Evolutionary conservation across 2,113 vertebrate species (phyloP), one percentile per base, ranked within the genome.

Genomic region (Paedocypris sp.): DNA sequence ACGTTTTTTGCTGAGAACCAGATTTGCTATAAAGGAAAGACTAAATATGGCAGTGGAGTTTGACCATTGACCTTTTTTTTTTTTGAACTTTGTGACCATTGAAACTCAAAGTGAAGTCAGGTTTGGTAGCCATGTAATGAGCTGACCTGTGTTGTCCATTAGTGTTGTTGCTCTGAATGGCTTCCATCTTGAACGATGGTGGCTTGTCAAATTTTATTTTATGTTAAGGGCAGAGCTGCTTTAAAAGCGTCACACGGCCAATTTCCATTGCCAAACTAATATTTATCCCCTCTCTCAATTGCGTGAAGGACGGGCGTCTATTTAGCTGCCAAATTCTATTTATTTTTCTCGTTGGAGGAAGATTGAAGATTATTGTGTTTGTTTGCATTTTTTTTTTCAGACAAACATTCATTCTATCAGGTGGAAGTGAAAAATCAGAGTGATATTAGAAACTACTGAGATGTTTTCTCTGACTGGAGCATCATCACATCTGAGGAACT

Each of bases 271-370:
- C 62, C 51, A 64, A 38, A 48, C 31, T 48, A 64, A 57, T 64
- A 22, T 56, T 48, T 64, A 48, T 46, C 25, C 10, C 31, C 38
- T 20, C 41, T 64, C 38, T 56, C 22, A 47, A 20, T 10, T 18
- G 13, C 25, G 6, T 11, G 12, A 3, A 20, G n/a, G 12, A 38
- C 36, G 51, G n/a, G 28, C 41, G 12, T 48, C 32, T 50, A 48
- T 56, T 56, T 32, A 46, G 12, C 42, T 48, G 62, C 62, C 62
- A 56, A 57, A 64, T 48, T 47, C 23, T 64, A 46, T 63, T 64
- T 54, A 47, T 64, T 64, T 54, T 45, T 54, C 20, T 12, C 36
- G 49, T 38, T 64, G 62, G 51, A 50, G 38, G 22, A n/a, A 64
- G 31, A 32, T 28, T 6, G 28, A 16, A 56, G 51, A 57, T 64